These are phyloP conservation scores for Gadus macrocephalus DNA, from an alignment of 2,113 vertebrate genomes.

Conservation along the genomic window DNA sequence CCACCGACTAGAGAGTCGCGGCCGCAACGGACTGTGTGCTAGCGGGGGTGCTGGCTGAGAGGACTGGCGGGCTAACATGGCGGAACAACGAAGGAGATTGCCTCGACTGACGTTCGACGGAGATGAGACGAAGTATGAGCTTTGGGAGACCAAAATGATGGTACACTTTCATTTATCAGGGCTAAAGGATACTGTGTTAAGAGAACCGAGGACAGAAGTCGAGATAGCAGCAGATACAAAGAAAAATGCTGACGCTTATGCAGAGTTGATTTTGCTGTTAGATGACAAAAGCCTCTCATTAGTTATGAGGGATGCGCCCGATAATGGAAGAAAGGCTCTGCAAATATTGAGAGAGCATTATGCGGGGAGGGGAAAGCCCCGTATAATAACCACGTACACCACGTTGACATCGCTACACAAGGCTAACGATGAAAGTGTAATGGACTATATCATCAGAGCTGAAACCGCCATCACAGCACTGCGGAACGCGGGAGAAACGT, in stretches of 20 bases:
- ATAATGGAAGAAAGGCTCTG: slow-evolving; percentile 19
- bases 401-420: slow-evolving; percentile 32
- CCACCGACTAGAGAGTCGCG: neutral
- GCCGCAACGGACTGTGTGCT: slow-evolving; percentile 5
- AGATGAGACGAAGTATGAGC: slow-evolving; percentile 10
- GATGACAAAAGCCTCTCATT: slow-evolving; percentile 7
- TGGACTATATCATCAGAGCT: slow-evolving; percentile 37
- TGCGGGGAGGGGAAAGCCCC: slow-evolving; percentile 13
- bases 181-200: slow-evolving; percentile 13
- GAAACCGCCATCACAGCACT: slow-evolving; percentile 31
- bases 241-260: slow-evolving; percentile 11
- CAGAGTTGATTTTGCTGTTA: slow-evolving; percentile 13
- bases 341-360: slow-evolving; percentile 26
- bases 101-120: slow-evolving; percentile 13
- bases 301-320: slow-evolving; percentile 14
- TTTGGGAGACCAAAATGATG: slow-evolving; percentile 17
- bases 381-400: slow-evolving; percentile 29
- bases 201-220: neutral
- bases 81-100: slow-evolving; percentile 7
- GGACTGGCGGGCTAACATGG: neutral
- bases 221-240: neutral
- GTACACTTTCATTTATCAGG: slow-evolving; percentile 12
- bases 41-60: neutral
- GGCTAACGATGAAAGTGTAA: slow-evolving; percentile 16
- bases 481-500: slow-evolving; percentile 20